These are phyloP conservation scores for Decapterus maruadsi DNA, from an alignment of 2,797 vertebrate species.

Conservation along the genomic window DNA sequence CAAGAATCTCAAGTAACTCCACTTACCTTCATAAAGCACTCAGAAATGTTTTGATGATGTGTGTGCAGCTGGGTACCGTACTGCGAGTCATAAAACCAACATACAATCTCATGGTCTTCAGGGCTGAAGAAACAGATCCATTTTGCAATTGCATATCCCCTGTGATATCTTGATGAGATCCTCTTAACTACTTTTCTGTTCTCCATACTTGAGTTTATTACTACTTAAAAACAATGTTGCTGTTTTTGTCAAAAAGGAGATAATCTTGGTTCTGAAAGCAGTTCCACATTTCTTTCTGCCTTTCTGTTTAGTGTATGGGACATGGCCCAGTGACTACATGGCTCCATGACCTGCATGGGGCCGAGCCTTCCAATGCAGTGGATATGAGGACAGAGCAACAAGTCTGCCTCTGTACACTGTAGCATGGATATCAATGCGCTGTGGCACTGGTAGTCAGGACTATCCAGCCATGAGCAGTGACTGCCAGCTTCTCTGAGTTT, in stretches of 20 bases:
- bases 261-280: neutral
- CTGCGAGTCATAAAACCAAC: slow-evolving; percentile 5
- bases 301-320: neutral
- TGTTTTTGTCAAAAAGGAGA: too few species aligned
- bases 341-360: too few species aligned
- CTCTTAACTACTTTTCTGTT: neutral
- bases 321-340: neutral
- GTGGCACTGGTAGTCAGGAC: neutral
- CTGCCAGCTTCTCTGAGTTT: neutral
- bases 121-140: neutral
- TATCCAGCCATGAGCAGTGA: neutral
- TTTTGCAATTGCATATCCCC: slow-evolving; percentile 6
- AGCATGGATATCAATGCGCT: neutral
- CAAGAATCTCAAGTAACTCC: neutral
- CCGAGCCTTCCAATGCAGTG: neutral
- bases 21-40: neutral
- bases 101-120: neutral
- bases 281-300: neutral
- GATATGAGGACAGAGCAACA: neutral
- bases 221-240: neutral
- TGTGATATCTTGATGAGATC: neutral
- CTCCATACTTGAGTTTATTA: slow-evolving; percentile 13
- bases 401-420: neutral
- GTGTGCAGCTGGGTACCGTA: neutral
- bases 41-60: neutral